These are phyloP conservation scores for Idaea dimidiata DNA, from an alignment of 2,888 invertebrate genomes.

Conservation along the genomic window DNA sequence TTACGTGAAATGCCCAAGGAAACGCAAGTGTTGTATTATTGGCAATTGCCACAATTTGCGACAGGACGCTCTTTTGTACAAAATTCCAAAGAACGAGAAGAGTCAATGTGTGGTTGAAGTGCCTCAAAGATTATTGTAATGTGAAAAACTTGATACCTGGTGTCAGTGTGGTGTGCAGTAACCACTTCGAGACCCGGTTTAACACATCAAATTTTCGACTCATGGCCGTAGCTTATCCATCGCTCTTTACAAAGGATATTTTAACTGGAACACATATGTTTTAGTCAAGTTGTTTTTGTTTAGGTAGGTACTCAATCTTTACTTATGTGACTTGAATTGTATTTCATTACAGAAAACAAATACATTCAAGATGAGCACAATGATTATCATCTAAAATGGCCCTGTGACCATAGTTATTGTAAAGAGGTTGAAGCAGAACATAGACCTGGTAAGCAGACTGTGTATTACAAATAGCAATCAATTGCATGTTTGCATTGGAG, in stretches of 20 bases:
- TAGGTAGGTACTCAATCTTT: too few relatives aligned
- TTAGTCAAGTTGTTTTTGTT: too few relatives aligned
- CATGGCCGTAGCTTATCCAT: neutral
- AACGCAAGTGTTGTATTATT: neutral
- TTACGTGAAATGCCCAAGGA: neutral
- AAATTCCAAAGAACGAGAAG: neutral
- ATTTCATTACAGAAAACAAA: too few relatives aligned
- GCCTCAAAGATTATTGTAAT: neutral
- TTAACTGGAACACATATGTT: too few relatives aligned
- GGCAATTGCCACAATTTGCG: neutral
- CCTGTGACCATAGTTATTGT: too few relatives aligned
- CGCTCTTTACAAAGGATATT: neutral
- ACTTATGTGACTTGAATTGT: too few relatives aligned
- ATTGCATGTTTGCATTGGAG: too few relatives aligned
- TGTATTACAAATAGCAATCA: too few relatives aligned
- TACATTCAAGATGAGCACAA: too few relatives aligned
- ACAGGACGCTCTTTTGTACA: neutral
- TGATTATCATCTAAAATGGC: too few relatives aligned
- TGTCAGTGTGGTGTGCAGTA: slow-evolving; percentile 1
- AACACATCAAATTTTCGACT: neutral
- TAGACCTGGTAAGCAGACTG: too few relatives aligned
- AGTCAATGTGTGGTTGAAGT: neutral
- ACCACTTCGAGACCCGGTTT: neutral
- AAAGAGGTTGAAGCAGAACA: too few relatives aligned
- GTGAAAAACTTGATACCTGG: neutral